Evolutionary conservation across 1,140 invertebrate species (phyloP).

Genomic region (Portunus trituberculatus): DNA sequence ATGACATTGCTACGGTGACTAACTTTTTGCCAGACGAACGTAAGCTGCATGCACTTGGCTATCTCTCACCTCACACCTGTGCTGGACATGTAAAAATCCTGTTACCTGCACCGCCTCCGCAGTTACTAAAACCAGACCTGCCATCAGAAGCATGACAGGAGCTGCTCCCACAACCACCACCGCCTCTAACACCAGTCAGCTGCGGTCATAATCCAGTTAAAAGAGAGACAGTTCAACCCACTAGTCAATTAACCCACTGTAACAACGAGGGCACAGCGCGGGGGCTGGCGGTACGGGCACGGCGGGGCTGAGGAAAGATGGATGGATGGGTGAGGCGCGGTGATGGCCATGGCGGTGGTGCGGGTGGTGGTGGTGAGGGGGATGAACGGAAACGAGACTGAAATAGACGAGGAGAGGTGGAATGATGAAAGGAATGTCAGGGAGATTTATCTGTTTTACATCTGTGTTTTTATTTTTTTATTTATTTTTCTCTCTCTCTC

Average conservation of each 20-base stretch:
- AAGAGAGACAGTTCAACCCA: neutral
- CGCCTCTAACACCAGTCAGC: neutral
- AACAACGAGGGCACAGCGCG: neutral
- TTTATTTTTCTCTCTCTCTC: neutral
- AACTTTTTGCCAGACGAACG: neutral
- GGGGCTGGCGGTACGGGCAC: neutral
- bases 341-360: neutral
- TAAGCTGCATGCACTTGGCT: too few species aligned
- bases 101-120: too few species aligned
- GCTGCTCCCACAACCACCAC: neutral
- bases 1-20: neutral
- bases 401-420: neutral
- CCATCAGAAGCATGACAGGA: neutral
- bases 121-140: neutral
- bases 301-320: neutral
- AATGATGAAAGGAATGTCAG: slow-evolving; percentile 22
- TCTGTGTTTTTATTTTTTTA: neutral
- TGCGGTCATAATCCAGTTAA: slow-evolving; percentile 1
- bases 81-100: too few species aligned
- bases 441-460: neutral
- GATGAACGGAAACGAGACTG: neutral
- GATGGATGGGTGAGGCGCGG: neutral
- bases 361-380: neutral
- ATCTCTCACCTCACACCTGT: too few species aligned
- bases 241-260: slow-evolving; percentile 1